Percentiles rank a stretch among this genome's conserved stretches.
phyloP scores from a whole-genome alignment of 2,113 vertebrate species.

The Engraulis encrasicolus region DNA sequence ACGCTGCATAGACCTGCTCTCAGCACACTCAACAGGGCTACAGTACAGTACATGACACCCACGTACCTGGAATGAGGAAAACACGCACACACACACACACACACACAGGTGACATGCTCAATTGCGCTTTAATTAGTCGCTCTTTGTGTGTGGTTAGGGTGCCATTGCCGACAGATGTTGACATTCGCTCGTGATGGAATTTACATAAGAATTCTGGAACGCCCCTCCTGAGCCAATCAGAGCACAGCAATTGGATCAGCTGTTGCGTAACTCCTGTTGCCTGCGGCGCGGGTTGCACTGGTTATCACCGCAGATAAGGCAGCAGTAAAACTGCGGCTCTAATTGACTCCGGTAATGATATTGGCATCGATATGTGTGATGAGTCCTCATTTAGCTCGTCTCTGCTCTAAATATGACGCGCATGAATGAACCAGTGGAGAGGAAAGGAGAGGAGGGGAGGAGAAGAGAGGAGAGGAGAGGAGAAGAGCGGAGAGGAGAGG shows the following conservation, averaged over 20 bases:
- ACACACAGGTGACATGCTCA: background rate
- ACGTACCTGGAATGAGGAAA: background rate
- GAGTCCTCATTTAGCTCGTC: background rate
- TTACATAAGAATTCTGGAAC: background rate
- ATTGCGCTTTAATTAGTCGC: background rate
- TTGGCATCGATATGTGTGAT: background rate
- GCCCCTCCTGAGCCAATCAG: background rate
- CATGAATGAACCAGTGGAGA: background rate
- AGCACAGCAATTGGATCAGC: background rate
- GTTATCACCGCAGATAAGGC: background rate
- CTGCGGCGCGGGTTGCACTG: background rate
- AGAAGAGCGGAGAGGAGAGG: no score
- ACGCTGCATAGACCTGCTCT: no score
- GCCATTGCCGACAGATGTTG: background rate
- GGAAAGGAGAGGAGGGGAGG: no score
- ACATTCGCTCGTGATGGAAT: background rate
- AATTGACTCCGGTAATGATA: no score
- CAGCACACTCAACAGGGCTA: no score
- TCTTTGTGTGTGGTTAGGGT: background rate
- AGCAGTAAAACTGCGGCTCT: background rate
- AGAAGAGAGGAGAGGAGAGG: no score
- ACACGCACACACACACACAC: background rate
- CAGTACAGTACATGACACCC: no score
- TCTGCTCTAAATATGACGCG: background rate
- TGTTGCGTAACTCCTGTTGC: conserved; percentile 6